Conservation (phyloP, 2,888 invertebrate species). For the Platycnemis pennipes region DNA sequence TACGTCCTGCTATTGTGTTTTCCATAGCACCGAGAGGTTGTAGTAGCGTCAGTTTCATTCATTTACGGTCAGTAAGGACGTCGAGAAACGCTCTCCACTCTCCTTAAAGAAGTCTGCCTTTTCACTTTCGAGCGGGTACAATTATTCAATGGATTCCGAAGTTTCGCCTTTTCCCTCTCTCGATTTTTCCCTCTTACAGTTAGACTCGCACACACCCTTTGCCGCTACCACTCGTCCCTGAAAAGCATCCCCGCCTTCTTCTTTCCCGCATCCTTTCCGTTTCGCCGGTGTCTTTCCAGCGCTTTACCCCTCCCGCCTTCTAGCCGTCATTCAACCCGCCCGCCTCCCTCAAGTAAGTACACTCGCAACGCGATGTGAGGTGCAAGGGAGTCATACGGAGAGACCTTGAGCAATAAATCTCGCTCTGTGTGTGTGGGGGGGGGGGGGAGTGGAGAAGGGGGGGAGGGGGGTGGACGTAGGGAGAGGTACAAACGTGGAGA, state of each 20-base stretch:
- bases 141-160: not conserved
- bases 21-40: not conserved
- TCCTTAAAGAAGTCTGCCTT: not conserved
- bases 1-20: not conserved
- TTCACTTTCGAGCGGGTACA: not conserved
- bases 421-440: not conserved
- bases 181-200: constrained; percentile 28
- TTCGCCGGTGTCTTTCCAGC: not conserved
- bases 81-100: not conserved
- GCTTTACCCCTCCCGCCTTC: not conserved
- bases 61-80: not conserved
- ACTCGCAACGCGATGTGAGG: not conserved
- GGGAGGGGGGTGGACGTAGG: not conserved
- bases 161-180: constrained; percentile 18
- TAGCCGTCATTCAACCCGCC: not conserved
- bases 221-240: not conserved
- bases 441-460: not conserved
- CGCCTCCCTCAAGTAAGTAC: not conserved
- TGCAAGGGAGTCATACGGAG: not conserved
- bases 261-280: not conserved
- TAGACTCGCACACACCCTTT: not conserved
- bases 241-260: not conserved
- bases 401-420: constrained; percentile 62
- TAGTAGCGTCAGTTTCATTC: not conserved
- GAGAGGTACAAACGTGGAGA: not conserved